phyloP scores from a whole-genome alignment of 2,888 invertebrate genomes.

The Agonopterix alstromeriana region DNA sequence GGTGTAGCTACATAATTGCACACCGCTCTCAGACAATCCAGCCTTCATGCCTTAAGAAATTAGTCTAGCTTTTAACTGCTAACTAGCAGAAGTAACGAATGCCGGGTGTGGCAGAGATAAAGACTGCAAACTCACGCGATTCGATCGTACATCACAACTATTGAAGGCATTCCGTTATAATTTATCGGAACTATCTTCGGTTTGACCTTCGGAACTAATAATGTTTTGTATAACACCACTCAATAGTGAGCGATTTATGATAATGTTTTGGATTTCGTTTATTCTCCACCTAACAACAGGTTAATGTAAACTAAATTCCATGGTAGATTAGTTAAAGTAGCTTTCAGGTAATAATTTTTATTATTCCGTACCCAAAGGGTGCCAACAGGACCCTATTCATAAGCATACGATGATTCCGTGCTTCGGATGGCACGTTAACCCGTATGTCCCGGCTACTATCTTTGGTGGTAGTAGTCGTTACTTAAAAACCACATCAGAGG shows the following conservation, averaged over 20 bases:
- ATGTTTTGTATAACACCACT: slow-evolving; percentile 12
- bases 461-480: too few relatives aligned
- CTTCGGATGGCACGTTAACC: too few relatives aligned
- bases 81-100: slow-evolving; percentile 13
- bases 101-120: slow-evolving; percentile 49
- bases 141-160: slow-evolving; percentile 35
- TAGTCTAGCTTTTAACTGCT: slow-evolving; percentile 2
- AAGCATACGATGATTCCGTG: too few relatives aligned
- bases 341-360: too few relatives aligned
- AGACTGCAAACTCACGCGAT: slow-evolving; percentile 40
- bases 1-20: not conserved
- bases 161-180: slow-evolving; percentile 17
- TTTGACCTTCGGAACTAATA: not conserved
- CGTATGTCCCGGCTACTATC: too few relatives aligned
- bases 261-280: slow-evolving; percentile 4
- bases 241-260: slow-evolving; percentile 13
- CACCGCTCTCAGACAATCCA: not conserved
- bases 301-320: slow-evolving; percentile 15
- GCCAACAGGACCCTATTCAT: too few relatives aligned
- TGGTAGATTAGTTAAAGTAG: not conserved
- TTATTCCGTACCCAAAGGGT: too few relatives aligned
- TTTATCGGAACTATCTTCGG: slow-evolving; percentile 12
- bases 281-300: slow-evolving; percentile 11
- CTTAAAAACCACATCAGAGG: too few relatives aligned
- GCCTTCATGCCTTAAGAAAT: slow-evolving; percentile 3